Conservation (phyloP, 2,888 invertebrate genomes). For the Romanomermis culicivorax region DNA sequence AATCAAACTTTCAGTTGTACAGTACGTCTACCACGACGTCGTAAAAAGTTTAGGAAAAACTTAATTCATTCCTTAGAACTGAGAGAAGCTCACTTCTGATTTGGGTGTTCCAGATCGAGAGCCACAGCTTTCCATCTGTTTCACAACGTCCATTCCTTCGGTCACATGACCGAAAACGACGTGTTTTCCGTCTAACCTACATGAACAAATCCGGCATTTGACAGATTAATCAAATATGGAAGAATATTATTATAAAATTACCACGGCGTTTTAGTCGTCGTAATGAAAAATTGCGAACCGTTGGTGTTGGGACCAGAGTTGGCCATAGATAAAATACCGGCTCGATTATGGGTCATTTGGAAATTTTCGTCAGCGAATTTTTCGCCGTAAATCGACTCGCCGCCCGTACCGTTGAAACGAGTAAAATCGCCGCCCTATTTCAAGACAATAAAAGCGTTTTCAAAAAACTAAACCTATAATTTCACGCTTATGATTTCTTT, state of each 20-base stretch:
- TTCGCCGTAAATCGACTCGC: constrained; percentile 83
- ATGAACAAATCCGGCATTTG: too few species aligned
- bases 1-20: too few species aligned
- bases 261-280: constrained; percentile 72
- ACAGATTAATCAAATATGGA: too few species aligned
- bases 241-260: constrained; percentile 19
- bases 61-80: too few species aligned
- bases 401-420: constrained; percentile 56
- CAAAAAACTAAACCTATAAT: background rate
- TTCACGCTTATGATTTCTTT: too few species aligned
- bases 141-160: constrained; percentile 69
- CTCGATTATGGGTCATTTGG: constrained; percentile 69
- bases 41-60: too few species aligned
- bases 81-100: too few species aligned
- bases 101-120: background rate
- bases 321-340: constrained; percentile 76
- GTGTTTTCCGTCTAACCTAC: constrained; percentile 64
- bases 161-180: constrained; percentile 87
- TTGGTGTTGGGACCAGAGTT: constrained; percentile 88
- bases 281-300: constrained; percentile 84
- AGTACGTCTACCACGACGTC: too few species aligned
- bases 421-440: constrained; percentile 61
- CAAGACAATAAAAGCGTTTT: constrained; percentile 28
- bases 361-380: constrained; percentile 96
- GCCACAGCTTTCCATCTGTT: constrained; percentile 51